A percentile compares a stretch with the other conserved stretches of the same genome.
phyloP scores from a whole-genome alignment of 2,113 vertebrate genomes.

The Neodon shergylaensis region DNA sequence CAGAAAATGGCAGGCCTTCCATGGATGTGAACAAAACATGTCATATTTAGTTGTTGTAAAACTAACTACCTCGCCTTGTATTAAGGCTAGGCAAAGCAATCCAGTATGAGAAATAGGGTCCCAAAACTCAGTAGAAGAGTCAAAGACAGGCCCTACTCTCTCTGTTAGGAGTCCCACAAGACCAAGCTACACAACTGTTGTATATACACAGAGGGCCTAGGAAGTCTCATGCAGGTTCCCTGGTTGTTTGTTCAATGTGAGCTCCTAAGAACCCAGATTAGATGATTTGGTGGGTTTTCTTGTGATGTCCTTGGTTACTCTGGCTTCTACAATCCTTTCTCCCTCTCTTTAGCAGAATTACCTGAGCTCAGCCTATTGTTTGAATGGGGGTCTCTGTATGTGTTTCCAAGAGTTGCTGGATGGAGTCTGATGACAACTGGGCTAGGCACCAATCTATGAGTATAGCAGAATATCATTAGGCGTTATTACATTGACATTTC shows the following conservation, averaged over 20 bases:
- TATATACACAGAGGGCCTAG: neutral
- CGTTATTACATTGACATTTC: neutral
- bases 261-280: neutral
- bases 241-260: neutral
- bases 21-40: neutral
- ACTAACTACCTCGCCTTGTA: neutral
- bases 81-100: neutral
- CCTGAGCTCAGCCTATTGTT: neutral
- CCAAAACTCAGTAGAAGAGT: neutral
- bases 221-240: neutral
- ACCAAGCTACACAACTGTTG: neutral
- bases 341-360: neutral
- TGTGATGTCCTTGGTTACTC: neutral
- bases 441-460: neutral
- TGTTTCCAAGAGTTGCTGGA: neutral
- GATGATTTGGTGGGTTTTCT: neutral
- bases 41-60: neutral
- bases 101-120: neutral
- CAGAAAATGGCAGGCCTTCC: neutral
- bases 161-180: neutral
- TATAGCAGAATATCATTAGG: neutral
- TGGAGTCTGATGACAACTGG: neutral
- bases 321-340: neutral
- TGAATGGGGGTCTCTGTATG: neutral
- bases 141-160: neutral